Conservation (phyloP, 2,888 invertebrate genomes). For the Xestia xanthographa region DNA sequence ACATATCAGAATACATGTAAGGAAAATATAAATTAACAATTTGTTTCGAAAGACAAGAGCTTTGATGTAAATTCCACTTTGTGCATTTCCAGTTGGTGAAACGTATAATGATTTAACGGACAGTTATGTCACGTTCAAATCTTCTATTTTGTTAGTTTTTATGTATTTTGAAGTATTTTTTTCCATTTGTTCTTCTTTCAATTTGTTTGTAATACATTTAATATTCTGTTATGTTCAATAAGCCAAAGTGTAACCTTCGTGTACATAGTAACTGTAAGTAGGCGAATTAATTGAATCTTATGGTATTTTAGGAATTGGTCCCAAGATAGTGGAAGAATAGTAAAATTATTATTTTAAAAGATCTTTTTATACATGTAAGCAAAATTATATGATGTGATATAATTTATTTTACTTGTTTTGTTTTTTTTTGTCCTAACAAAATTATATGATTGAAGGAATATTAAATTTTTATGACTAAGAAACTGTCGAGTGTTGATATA, state of each 20-base stretch:
- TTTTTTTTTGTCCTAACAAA: conserved; percentile 24
- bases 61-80: conserved; percentile 10
- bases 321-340: conserved; percentile 19
- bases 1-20: background rate
- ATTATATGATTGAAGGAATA: conserved; percentile 6
- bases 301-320: conserved; percentile 39
- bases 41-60: background rate
- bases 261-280: conserved; percentile 65
- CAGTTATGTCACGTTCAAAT: conserved; percentile 1
- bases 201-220: background rate
- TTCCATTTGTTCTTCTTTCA: background rate
- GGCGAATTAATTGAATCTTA: conserved; percentile 44
- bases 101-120: background rate
- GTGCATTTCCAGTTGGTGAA: conserved; percentile 1
- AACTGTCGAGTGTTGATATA: conserved; percentile 20
- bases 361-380: conserved; percentile 12
- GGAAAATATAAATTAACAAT: background rate
- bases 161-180: background rate
- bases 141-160: background rate
- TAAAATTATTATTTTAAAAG: conserved; percentile 35
- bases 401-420: conserved; percentile 32
- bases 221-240: conserved; percentile 34
- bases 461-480: conserved; percentile 25
- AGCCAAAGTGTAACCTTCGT: conserved; percentile 56
- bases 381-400: conserved; percentile 60